Evolutionary conservation across 2,888 invertebrate species (phyloP).

Genomic region (Epinotia bilunana): DNA sequence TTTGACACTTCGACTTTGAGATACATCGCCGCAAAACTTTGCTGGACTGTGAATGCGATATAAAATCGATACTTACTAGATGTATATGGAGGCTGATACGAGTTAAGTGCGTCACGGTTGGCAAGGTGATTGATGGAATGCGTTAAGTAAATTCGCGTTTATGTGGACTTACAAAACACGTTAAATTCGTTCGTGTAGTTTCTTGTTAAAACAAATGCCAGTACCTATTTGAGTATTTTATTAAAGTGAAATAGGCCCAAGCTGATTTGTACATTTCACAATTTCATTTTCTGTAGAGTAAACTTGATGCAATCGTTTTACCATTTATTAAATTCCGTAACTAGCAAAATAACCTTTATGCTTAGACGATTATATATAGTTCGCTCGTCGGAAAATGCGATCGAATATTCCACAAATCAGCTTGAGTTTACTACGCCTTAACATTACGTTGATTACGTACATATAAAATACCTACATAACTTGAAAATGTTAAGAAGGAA

Average conservation of each 20-base stretch:
- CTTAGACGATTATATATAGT: not conserved
- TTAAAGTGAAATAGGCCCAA: too few species aligned
- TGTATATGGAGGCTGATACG: conserved; percentile 3
- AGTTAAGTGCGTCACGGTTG: conserved; percentile 1
- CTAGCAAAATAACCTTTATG: too few species aligned
- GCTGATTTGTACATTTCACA: too few species aligned
- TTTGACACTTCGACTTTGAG: conserved; percentile 44
- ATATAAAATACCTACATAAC: too few species aligned
- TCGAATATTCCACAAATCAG: not conserved
- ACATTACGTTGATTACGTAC: too few species aligned
- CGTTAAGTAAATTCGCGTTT: conserved; percentile 6
- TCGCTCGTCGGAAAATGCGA: not conserved
- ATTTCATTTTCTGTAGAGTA: too few species aligned
- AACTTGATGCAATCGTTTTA: too few species aligned
- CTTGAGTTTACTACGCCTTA: too few species aligned
- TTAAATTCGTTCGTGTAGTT: too few species aligned
- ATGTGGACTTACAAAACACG: not conserved
- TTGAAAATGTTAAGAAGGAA: not conserved
- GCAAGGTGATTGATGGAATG: not conserved
- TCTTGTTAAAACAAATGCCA: not conserved
- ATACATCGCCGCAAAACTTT: conserved; percentile 42
- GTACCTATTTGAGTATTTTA: too few species aligned
- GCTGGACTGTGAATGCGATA: conserved; percentile 43
- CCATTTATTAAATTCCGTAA: too few species aligned
- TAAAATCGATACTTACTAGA: conserved; percentile 29